These are phyloP conservation scores for Globodera rostochiensis DNA, from an alignment of 1,140 invertebrate species.

Conservation along the genomic window DNA sequence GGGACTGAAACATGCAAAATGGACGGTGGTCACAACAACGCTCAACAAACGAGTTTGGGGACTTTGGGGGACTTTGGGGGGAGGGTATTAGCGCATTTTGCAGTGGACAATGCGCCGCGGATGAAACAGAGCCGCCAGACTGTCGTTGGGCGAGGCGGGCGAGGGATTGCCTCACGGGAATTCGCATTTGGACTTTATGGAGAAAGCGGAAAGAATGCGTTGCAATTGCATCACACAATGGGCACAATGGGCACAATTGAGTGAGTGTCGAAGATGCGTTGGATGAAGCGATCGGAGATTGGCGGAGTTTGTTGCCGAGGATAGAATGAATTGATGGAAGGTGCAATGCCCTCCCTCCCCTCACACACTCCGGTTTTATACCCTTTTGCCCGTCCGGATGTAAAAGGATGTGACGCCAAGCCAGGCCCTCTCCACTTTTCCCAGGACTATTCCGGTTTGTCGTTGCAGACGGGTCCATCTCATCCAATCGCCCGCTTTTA, in stretches of 20 bases:
- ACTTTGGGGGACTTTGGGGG: not conserved
- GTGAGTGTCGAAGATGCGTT: not conserved
- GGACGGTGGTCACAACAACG: slow-evolving; percentile 21
- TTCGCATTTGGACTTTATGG: not conserved
- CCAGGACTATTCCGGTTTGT: not conserved
- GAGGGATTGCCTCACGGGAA: not conserved
- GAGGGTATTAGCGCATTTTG: not conserved
- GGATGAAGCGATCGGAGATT: not conserved
- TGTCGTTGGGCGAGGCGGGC: too few species aligned
- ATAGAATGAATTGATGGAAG: too few species aligned
- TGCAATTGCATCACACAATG: not conserved
- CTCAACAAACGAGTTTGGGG: slow-evolving; percentile 7
- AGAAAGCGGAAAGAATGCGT: not conserved
- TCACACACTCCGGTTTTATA: not conserved
- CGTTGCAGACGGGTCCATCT: not conserved
- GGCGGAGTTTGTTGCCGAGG: too few species aligned
- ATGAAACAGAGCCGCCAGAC: not conserved
- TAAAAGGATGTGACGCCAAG: slow-evolving; percentile 1
- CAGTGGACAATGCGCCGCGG: slow-evolving; percentile 12
- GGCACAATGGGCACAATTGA: not conserved
- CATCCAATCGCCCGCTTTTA: not conserved
- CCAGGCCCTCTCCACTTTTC: not conserved
- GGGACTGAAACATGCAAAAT: slow-evolving; percentile 3
- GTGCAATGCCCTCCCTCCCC: too few species aligned
- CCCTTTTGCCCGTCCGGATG: not conserved